Evolutionary conservation across 2,797 vertebrate genomes (phyloP).

Genomic region (Sebastes baramenuke): DNA sequence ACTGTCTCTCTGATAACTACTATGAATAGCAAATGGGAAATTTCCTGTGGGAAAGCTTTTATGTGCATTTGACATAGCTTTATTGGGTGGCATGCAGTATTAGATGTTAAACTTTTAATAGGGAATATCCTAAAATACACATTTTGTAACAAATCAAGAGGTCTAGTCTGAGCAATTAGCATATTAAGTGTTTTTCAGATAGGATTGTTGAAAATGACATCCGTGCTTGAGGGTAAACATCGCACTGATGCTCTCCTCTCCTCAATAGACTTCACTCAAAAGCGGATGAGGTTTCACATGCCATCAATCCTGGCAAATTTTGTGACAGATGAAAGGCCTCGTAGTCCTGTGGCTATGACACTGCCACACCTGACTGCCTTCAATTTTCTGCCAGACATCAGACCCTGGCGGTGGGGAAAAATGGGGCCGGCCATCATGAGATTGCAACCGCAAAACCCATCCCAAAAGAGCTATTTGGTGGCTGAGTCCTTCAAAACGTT

Average conservation of each 20-base stretch:
- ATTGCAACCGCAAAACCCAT: conserved; percentile 12
- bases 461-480: conserved; percentile 12
- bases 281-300: neutral
- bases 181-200: neutral
- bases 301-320: conserved; percentile 14
- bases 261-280: neutral
- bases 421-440: conserved; percentile 13
- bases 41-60: neutral
- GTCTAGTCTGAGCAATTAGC: neutral
- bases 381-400: conserved; percentile 64
- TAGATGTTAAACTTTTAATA: neutral
- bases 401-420: conserved; percentile 36
- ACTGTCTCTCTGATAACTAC: neutral
- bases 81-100: neutral
- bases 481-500: conserved; percentile 3
- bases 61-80: neutral
- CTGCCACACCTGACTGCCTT: conserved; percentile 45
- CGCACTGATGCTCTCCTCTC: neutral
- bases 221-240: neutral
- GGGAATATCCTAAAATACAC: neutral
- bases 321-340: conserved; percentile 42
- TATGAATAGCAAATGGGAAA: no score
- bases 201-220: neutral
- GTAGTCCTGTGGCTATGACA: conserved; percentile 15
- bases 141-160: neutral